A percentile compares a stretch with the other conserved stretches of the same genome.
Evolutionary conservation across 2,113 vertebrate genomes (phyloP).

Genomic region (Microtus richardsoni): DNA sequence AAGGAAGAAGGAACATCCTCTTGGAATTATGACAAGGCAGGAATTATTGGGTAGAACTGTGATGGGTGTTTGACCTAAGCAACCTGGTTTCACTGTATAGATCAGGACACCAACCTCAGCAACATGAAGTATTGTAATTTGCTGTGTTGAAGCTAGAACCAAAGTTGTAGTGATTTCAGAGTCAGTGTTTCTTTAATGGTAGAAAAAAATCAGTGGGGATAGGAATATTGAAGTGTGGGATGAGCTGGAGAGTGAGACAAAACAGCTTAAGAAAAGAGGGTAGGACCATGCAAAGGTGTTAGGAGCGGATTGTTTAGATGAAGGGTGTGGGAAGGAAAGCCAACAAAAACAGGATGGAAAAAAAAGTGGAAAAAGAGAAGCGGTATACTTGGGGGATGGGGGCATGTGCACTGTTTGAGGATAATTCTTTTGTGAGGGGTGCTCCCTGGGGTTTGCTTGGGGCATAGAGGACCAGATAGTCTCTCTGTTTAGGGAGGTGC

Average conservation of each 20-base stretch:
- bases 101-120: neutral
- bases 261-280: neutral
- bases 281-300: neutral
- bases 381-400: neutral
- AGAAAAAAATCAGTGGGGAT: neutral
- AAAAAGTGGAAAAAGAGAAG: neutral
- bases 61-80: neutral
- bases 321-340: neutral
- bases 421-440: neutral
- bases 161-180: constrained; percentile 24
- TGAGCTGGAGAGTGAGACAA: neutral
- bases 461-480: constrained; percentile 1
- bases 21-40: neutral
- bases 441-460: neutral
- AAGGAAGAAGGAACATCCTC: neutral
- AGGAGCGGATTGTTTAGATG: neutral
- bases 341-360: neutral
- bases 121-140: neutral
- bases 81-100: neutral
- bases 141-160: neutral
- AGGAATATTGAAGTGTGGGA: neutral
- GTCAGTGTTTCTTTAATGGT: constrained; percentile 22
- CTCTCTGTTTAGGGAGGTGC: constrained; percentile 45
- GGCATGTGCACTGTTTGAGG: neutral
- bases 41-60: neutral